phyloP scores from a whole-genome alignment of 2,888 invertebrate genomes.

The Acrobasis consociella region DNA sequence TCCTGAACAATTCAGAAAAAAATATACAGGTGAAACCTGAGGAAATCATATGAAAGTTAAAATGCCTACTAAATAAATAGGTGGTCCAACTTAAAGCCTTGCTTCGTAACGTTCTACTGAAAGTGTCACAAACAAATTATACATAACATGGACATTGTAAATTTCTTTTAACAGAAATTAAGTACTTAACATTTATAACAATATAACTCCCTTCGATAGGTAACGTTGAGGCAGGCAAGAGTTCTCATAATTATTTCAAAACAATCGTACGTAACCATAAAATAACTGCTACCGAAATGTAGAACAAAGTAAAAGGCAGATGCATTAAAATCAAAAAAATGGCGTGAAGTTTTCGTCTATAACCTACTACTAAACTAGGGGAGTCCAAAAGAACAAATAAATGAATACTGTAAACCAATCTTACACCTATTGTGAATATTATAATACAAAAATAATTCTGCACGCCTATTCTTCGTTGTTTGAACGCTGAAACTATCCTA shows the following conservation, averaged over 20 bases:
- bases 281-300: constrained; percentile 39
- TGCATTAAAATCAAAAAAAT: constrained; percentile 51
- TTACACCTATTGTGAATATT: constrained; percentile 60
- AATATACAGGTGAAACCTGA: constrained; percentile 36
- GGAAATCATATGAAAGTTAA: constrained; percentile 33
- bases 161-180: constrained; percentile 44
- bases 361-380: constrained; percentile 50
- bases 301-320: constrained; percentile 55
- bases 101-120: constrained; percentile 44
- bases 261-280: constrained; percentile 38
- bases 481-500: constrained; percentile 57
- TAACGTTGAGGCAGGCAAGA: constrained; percentile 69
- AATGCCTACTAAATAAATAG: constrained; percentile 49
- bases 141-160: constrained; percentile 37
- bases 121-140: constrained; percentile 42
- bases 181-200: constrained; percentile 44
- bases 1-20: constrained; percentile 32
- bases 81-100: constrained; percentile 67
- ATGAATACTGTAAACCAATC: constrained; percentile 65
- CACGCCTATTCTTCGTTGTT: constrained; percentile 69
- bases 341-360: constrained; percentile 45
- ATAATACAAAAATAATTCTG: constrained; percentile 60
- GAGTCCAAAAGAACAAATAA: constrained; percentile 48
- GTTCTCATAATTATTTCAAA: constrained; percentile 48
- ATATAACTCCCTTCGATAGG: constrained; percentile 51